phyloP scores from a whole-genome alignment of 1,140 invertebrate species.

The Heliconius melpomene region DNA sequence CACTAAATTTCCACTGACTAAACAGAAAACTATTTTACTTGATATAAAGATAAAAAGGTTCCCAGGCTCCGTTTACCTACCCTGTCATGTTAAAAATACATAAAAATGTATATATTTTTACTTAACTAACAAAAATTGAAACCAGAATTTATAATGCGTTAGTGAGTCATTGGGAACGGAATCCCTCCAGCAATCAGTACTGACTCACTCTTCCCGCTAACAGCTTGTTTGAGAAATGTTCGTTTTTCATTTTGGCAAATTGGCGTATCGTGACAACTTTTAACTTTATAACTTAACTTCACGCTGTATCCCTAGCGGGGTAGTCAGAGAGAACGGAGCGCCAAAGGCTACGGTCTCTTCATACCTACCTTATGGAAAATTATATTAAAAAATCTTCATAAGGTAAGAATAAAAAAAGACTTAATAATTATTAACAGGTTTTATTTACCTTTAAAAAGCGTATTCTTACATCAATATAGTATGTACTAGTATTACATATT shows the following conservation, averaged over 20 bases:
- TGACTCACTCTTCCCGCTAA: slow-evolving; percentile 23
- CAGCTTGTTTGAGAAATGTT: background rate
- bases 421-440: slow-evolving; percentile 7
- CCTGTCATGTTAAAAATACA: too few relatives aligned
- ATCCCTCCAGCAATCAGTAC: slow-evolving; percentile 17
- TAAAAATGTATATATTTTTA: too few relatives aligned
- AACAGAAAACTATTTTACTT: too few relatives aligned
- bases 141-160: background rate
- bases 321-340: too few relatives aligned
- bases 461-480: slow-evolving; percentile 17
- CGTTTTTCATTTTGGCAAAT: slow-evolving; percentile 8
- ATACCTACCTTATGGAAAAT: too few relatives aligned
- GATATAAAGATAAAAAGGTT: too few relatives aligned
- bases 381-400: background rate
- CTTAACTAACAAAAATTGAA: background rate
- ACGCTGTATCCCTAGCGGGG: too few relatives aligned
- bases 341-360: too few relatives aligned
- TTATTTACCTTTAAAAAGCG: slow-evolving; percentile 27
- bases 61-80: too few relatives aligned
- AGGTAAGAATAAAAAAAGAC: too few relatives aligned
- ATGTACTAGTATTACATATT: slow-evolving; percentile 4
- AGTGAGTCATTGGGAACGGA: slow-evolving; percentile 28
- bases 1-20: too few relatives aligned
- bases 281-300: too few relatives aligned
- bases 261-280: slow-evolving; percentile 4